These are phyloP conservation scores for Diarsia mendica DNA, from an alignment of 2,888 invertebrate genomes.

Conservation along the genomic window DNA sequence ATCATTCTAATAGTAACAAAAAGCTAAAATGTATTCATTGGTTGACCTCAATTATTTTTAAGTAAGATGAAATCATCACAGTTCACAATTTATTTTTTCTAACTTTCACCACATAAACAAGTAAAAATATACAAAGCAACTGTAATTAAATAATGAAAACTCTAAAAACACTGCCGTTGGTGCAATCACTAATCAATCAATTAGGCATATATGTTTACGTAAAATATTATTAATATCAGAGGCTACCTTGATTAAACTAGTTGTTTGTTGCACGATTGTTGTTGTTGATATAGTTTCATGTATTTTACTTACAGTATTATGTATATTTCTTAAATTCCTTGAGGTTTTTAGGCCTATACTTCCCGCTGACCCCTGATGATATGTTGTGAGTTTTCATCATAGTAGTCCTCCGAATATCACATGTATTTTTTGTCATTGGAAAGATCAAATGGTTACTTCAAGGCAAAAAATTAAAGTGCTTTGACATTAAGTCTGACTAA, in stretches of 20 bases:
- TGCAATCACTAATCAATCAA: not conserved
- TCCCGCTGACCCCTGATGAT: not conserved
- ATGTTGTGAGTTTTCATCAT: not conserved
- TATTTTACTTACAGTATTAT: not conserved
- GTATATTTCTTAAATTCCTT: not conserved
- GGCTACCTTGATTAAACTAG: not conserved
- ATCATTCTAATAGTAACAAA: not conserved
- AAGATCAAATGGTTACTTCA: not conserved
- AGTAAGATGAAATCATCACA: conserved; percentile 15
- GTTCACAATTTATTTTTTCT: conserved; percentile 24
- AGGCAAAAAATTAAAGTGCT: too few relatives aligned
- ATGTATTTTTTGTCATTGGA: not conserved
- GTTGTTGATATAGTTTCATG: too few relatives aligned
- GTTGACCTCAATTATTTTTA: conserved; percentile 13
- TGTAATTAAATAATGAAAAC: conserved; percentile 2
- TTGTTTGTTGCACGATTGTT: not conserved
- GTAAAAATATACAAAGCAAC: conserved; percentile 16
- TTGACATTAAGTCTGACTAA: not conserved
- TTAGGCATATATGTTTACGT: too few relatives aligned
- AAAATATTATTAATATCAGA: not conserved
- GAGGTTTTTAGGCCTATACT: not conserved
- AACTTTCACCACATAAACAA: conserved; percentile 27
- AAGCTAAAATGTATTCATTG: not conserved
- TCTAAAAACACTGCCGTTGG: not conserved
- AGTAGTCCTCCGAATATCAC: not conserved